Evolutionary conservation across 2,888 invertebrate species (phyloP).

Genomic region (Latheticus oryzae): DNA sequence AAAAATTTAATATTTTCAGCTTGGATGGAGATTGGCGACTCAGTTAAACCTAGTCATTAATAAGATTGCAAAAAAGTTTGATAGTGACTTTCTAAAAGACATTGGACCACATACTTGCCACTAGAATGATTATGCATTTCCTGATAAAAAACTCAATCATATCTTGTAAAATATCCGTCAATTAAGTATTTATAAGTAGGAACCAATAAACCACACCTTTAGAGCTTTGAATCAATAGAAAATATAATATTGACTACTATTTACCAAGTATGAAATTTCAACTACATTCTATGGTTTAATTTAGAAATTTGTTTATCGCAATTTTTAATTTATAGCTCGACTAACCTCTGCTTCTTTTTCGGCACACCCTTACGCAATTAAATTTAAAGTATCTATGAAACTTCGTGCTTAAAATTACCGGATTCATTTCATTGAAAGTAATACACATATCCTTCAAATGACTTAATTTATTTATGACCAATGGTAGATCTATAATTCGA

Average conservation of each 20-base stretch:
- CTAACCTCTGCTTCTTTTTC: constrained; percentile 2
- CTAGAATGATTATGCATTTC: neutral
- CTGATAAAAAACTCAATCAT: neutral
- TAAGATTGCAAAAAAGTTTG: constrained; percentile 1
- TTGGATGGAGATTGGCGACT: too few relatives aligned
- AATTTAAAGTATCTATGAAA: constrained; percentile 19
- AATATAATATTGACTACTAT: too few relatives aligned
- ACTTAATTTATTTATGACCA: constrained; percentile 20
- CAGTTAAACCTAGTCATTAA: too few relatives aligned
- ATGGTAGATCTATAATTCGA: constrained; percentile 8
- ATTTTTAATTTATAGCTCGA: constrained; percentile 8
- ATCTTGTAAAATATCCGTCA: neutral
- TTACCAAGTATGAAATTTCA: too few relatives aligned
- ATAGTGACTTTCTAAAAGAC: neutral
- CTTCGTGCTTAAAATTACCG: constrained; percentile 7
- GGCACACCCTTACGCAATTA: constrained; percentile 5
- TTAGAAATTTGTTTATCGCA: too few relatives aligned
- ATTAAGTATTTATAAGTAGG: neutral
- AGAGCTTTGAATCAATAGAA: too few relatives aligned
- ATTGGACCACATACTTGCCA: constrained; percentile 1
- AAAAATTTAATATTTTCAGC: too few relatives aligned
- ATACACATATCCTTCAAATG: constrained; percentile 30
- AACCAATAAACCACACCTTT: constrained; percentile 5
- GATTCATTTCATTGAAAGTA: constrained; percentile 24
- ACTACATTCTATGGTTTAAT: constrained; percentile 4